Percentiles rank a stretch among this genome's conserved stretches.
phyloP scores from a whole-genome alignment of 2,797 vertebrate genomes.

The Agapornis canus region DNA sequence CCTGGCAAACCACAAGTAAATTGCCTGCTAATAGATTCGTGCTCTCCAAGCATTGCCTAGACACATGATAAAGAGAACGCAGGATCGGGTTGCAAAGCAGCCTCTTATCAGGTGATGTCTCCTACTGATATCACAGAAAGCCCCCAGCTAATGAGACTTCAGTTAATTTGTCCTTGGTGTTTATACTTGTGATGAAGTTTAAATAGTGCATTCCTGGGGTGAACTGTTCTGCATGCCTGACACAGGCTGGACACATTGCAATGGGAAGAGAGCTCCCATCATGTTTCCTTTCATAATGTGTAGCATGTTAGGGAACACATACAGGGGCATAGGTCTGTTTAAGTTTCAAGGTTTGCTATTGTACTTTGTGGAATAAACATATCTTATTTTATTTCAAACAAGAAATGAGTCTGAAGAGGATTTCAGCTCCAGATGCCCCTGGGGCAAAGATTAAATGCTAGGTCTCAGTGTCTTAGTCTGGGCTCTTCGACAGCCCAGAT shows the following conservation, averaged over 20 bases:
- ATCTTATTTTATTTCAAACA: background rate
- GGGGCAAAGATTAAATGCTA: background rate
- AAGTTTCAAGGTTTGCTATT: background rate
- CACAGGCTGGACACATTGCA: background rate
- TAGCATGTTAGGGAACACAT: background rate
- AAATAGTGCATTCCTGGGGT: background rate
- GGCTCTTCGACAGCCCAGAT: background rate
- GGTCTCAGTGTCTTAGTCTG: background rate
- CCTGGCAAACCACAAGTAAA: background rate
- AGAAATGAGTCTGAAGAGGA: background rate
- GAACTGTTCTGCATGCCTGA: background rate
- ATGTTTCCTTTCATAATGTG: background rate
- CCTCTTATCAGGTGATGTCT: constrained; percentile 24
- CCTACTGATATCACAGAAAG: background rate
- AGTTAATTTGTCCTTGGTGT: background rate
- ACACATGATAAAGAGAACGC: background rate
- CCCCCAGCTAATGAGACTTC: background rate
- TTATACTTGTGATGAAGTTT: background rate
- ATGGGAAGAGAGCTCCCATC: background rate
- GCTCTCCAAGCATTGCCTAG: background rate
- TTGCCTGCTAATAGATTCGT: constrained; percentile 37
- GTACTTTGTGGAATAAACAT: background rate
- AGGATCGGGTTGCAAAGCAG: background rate
- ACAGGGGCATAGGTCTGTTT: background rate
- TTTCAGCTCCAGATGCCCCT: background rate